Base-by-base conservation (phyloP, 2,113 vertebrate species). In the Baryphthengus martii region DNA sequence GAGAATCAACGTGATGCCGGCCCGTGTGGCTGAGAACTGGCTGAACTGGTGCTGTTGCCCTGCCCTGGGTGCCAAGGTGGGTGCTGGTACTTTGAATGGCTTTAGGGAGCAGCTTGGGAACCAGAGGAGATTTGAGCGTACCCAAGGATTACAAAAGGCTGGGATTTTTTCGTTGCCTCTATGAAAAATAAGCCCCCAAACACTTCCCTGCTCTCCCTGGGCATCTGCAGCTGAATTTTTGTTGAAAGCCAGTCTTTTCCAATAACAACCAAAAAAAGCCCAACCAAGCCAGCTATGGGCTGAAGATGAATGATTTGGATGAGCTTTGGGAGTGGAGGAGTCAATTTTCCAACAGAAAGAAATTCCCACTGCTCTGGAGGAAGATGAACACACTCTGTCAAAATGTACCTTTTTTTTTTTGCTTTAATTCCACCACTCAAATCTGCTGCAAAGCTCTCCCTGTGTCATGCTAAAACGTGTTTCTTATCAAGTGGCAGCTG, bases 21-120 rank as follows among this genome's bases (percentile, higher is more conserved):
- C 49, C 33, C 11, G 2, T 9, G 47, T 35, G 67, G 39, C 72
- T 72, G 44, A 56, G 53, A 70, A 80, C 33, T 23, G 80, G 44
- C 63, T 86, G 56, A 81, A 42, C 3, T 35, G 80, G 53, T 63
- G 26, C 52, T 53, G 61, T 56, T 16, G 49, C 61, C 59, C 20
- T n/a, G 8, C 18, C 2, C 37, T 45, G 3, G 0, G 8, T 50
- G 62, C 42, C 0, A 1, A 68, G 49, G 21, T 25, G 67, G 35
- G 19, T 29, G 19, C 33, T 4, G 9, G 15, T 26, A 6, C 71
- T 65, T 24, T 3, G 67, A 29, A 26, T 15, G 28, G 59, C 4
- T 2, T n/a, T 16, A 65, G 44, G 44, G 39, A 83, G 49, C 58
- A 68, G 33, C 53, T n/a, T 8, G 59, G 66, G 40, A 84, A 19